Conservation (phyloP, 2,888 invertebrate species). For the Cerastis leucographa region DNA sequence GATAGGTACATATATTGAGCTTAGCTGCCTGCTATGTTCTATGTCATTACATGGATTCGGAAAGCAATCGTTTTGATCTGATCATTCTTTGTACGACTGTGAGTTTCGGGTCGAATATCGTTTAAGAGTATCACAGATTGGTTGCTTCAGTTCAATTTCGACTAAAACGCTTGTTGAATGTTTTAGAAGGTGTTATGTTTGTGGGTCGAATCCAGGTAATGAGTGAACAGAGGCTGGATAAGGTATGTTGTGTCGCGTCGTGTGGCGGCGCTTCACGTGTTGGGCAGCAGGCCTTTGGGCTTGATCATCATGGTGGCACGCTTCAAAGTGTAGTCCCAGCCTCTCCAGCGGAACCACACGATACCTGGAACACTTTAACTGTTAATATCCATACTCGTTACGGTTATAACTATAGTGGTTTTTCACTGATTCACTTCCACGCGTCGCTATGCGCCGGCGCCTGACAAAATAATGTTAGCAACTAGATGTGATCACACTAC, state of each 20-base stretch:
- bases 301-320: conserved; percentile 98
- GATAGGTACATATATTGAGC: conserved; percentile 80
- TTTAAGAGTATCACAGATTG: conserved; percentile 68
- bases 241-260: conserved; percentile 60
- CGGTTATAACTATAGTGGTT: not conserved
- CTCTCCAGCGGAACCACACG: conserved; percentile 98
- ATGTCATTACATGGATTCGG: conserved; percentile 83
- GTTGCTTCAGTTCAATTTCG: conserved; percentile 64
- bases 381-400: conserved; percentile 1
- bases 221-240: conserved; percentile 84
- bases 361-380: conserved; percentile 91
- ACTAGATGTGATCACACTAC: not conserved
- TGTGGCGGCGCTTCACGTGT: conserved; percentile 80
- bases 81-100: conserved; percentile 48
- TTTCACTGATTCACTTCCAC: no score
- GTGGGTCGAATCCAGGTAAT: conserved; percentile 82
- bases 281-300: conserved; percentile 92
- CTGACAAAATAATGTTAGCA: conserved; percentile 27
- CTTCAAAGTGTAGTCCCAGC: conserved; percentile 98
- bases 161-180: conserved; percentile 46
- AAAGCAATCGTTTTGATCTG: conserved; percentile 44
- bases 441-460: conserved; percentile 1
- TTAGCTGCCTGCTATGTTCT: conserved; percentile 82
- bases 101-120: conserved; percentile 39
- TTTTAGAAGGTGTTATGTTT: conserved; percentile 32